phyloP scores from a whole-genome alignment of 2,797 vertebrate genomes.

The Thaleichthys pacificus region DNA sequence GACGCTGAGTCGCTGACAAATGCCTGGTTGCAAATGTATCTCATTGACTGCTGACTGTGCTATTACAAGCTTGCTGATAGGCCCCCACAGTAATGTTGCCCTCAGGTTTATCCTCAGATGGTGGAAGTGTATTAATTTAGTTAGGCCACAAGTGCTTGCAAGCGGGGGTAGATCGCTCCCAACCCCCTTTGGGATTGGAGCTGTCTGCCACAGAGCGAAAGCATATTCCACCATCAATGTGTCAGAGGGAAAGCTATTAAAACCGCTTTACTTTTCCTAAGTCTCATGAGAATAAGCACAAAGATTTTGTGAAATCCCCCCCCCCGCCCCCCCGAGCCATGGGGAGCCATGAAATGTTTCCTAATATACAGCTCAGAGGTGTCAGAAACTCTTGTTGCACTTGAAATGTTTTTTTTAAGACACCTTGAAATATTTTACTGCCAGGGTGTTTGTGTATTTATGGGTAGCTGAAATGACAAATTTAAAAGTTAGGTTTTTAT shows the following conservation, averaged over 20 bases:
- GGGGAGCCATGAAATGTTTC: constrained; percentile 51
- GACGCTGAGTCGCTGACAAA: constrained; percentile 60
- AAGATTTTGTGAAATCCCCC: constrained; percentile 62
- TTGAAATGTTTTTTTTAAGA: constrained; percentile 40
- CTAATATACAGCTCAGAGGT: constrained; percentile 63
- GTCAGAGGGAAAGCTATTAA: constrained; percentile 76
- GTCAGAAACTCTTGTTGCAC: constrained; percentile 61
- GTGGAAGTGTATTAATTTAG: constrained; percentile 69
- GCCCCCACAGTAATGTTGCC: constrained; percentile 56
- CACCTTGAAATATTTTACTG: constrained; percentile 13
- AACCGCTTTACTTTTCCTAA: constrained; percentile 74
- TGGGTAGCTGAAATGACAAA: constrained; percentile 60
- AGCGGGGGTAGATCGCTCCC: constrained; percentile 33
- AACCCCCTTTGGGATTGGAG: constrained; percentile 57
- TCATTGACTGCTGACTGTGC: constrained; percentile 71
- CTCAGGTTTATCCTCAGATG: constrained; percentile 71
- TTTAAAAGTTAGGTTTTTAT: constrained; percentile 35
- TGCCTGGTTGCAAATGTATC: constrained; percentile 71
- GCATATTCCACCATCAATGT: constrained; percentile 71
- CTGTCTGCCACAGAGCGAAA: constrained; percentile 60
- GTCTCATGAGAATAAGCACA: constrained; percentile 75
- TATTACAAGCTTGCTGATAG: constrained; percentile 66
- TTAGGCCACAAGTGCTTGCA: constrained; percentile 52
- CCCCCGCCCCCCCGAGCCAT: too few relatives aligned
- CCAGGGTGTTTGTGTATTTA: constrained; percentile 50